Percentiles rank a stretch among this genome's conserved stretches.
Conservation (phyloP, 2,113 vertebrate genomes). For the Elgaria multicarinata region DNA sequence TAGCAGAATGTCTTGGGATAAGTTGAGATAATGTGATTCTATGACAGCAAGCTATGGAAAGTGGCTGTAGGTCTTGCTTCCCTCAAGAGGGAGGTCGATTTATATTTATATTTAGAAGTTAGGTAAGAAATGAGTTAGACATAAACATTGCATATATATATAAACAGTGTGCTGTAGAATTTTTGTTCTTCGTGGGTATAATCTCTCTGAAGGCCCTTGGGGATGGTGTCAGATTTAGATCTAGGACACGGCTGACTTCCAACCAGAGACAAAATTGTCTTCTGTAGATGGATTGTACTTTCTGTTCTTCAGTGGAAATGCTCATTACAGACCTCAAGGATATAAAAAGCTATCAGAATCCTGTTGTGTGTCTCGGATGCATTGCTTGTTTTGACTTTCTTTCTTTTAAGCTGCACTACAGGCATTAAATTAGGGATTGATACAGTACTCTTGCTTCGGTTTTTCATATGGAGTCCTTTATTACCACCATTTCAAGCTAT, state of each 20-base stretch:
- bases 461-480: not conserved
- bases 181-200: conserved; percentile 28
- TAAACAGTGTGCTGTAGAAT: not conserved
- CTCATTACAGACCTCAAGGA: conserved; percentile 34
- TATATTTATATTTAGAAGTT: conserved; percentile 41
- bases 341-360: conserved; percentile 18
- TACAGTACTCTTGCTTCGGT: not conserved
- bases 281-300: conserved; percentile 31
- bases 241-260: not conserved
- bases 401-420: conserved; percentile 30
- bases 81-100: conserved; percentile 14
- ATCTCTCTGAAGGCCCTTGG: not conserved
- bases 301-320: not conserved
- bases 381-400: conserved; percentile 51
- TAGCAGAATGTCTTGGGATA: conserved; percentile 15
- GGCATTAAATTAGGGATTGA: conserved; percentile 7
- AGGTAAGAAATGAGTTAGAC: conserved; percentile 30
- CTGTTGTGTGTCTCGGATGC: conserved; percentile 19
- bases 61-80: conserved; percentile 32
- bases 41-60: conserved; percentile 31
- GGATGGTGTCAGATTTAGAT: conserved; percentile 11
- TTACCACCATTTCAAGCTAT: conserved; percentile 28
- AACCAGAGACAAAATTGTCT: conserved; percentile 23
- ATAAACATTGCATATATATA: not conserved
- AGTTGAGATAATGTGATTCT: not conserved